Base-by-base conservation (phyloP, 2,113 vertebrate species). In the Echinops telfairi region DNA sequence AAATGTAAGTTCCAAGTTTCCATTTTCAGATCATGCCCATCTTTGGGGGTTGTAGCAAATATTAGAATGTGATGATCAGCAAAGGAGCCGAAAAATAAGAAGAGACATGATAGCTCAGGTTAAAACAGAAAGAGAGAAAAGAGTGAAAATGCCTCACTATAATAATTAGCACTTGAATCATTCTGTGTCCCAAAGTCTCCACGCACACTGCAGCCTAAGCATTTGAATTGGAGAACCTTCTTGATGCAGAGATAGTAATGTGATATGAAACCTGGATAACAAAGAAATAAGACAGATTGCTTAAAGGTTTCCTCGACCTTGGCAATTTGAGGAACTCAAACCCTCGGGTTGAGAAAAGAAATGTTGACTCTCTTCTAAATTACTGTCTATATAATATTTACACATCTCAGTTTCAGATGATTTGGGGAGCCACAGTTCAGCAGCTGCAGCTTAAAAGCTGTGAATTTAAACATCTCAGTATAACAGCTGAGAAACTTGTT, bases 381-480 rank as follows among this genome's bases (percentile, higher is more conserved):
- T 38, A 79, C 88, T 88, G 70, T 79, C 60, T 68, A 40, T 93
- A 43, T 81, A 94, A 88, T 92, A 94, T 97, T 95, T 95, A 95
- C 76, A 92, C 79, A 86, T 81, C 71, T 83, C 89, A 64, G 16
- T 62, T 89, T 93, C 79, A 31, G 79, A 93, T 81, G 76, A 95
- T 95, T 95, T 94, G 58, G 36, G 90, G 66, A 95, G 94, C 82
- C 94, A 92, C 16, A 78, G 94, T 83, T 95, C 95, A 94, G 93
- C 91, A 96, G 93, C 89, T 95, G 93, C 70, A 66, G 89, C 76
- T 64, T 70, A 73, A 93, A 94, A 96, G 75, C 85, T 96, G 90
- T 83, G 88, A 91, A 95, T 90, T 90, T 95, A 86, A 96, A 92
- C 89, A 83, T 86, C 75, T 80, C 86, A 84, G 47, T 57, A 3